Evolutionary conservation across 1,140 invertebrate genomes (phyloP), one percentile per base, ranked within the genome.

Genomic region (Brachionus rotundiformis): DNA sequence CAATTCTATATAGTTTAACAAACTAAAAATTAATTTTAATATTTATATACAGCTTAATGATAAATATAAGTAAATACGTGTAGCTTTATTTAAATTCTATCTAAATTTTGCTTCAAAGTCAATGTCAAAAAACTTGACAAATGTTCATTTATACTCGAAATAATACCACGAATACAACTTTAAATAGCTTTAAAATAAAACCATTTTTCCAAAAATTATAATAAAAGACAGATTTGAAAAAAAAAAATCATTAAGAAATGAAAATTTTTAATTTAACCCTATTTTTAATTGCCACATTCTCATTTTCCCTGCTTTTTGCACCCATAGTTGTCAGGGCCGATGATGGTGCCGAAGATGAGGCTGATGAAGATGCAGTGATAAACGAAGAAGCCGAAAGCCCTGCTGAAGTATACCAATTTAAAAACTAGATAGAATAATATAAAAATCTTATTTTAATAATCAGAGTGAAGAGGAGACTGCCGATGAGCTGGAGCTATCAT

Each of bases 51-150:
- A 63, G 59, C 27, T 63, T 63, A 54, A 54, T 25, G 2, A 63
- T 27, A 16, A 41, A 16, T 41, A 73, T 41, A 73, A 73, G 39
- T 19, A 23, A 41, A 73, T 41, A 73, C 68, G 68, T 73, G 39
- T 73, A 73, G 33, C 16, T 73, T 27, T 41, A 29, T 73, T 73
- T 73, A 5, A 27, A 49, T 16, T 49, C 16, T 49, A 49, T 49
- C 47, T 16, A 33, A 33, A 33, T 19, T 68, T 31, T 68, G 29
- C 31, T 33, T 68, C 8, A 29, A 33, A 73, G 68, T 73, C 68
- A 73, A 73, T 73, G 68, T 73, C 68, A 73, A 73, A 73, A 73
- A 73, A 73, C 68, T 73, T 47, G 68, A 73, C 68, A 73, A 73
- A 73, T 73, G 68, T 73, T 44, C 68, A 44, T 73, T 68, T 68